phyloP scores from a whole-genome alignment of 2,888 invertebrate species.

The Ichneumon xanthorius region DNA sequence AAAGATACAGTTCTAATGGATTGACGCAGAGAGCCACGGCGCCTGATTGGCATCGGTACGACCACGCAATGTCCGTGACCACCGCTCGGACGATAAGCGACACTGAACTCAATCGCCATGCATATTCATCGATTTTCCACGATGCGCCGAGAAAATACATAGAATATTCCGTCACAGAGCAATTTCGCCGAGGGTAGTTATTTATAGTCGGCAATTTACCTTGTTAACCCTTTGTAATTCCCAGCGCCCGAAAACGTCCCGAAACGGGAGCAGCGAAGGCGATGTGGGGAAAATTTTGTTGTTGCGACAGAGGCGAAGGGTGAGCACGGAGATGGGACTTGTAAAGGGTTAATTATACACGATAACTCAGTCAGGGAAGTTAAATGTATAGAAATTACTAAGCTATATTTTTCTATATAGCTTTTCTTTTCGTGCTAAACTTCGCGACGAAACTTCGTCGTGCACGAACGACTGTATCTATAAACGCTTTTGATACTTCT shows the following conservation, averaged over 20 bases:
- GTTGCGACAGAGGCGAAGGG: no score
- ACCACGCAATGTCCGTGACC: conserved; percentile 27
- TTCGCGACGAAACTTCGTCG: background rate
- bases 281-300: no score
- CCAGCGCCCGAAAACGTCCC: no score
- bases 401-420: background rate
- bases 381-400: background rate
- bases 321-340: no score
- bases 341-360: no score
- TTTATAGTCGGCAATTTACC: no score
- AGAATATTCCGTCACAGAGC: no score
- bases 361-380: background rate
- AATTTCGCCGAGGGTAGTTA: no score
- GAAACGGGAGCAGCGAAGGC: no score
- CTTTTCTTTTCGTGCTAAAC: no score
- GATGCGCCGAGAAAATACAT: no score
- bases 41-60: background rate
- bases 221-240: no score
- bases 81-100: background rate
- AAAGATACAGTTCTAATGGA: background rate
- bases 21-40: background rate
- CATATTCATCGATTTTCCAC: background rate
- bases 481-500: conserved; percentile 26
- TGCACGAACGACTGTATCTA: background rate
- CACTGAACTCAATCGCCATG: conserved; percentile 8